Base-by-base conservation (phyloP, 2,888 invertebrate genomes). In the Lydus trimaculatus region DNA sequence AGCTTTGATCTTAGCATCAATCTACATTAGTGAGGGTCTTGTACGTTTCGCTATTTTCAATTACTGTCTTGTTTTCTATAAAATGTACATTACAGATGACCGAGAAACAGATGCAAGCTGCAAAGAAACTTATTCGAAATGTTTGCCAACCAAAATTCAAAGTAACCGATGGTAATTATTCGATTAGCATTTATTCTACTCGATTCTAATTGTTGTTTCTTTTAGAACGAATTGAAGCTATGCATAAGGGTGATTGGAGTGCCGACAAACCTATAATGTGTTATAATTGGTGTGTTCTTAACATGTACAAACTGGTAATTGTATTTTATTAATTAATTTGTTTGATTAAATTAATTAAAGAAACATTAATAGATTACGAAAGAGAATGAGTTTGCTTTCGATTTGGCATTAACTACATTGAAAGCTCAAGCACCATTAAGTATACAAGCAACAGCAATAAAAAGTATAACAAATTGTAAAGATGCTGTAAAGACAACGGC, bases 81-180 rank as follows among this genome's bases (percentile, higher is more conserved):
- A 17, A 43, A 43, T 3, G 17, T 4, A 1, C 25, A 11, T 75
- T 77, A 48, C 52, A 80, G 82, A 79, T 84, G 79, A 75, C 75
- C 13, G 83, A 83, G 68, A 90, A 90, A 66, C 92, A 92, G 83
- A 85, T 92, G 79, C 87, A 82, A 77, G 87, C 89, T 20, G 88
- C 91, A 0, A 88, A 88, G 0, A 90, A 88, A 81, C 85, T 90
- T 78, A 87, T 92, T 84, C 85, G 91, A 61, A 91, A 90, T 78
- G 85, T 89, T 0, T 92, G 92, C 74, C 85, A 88, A 69, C 89
- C 90, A 1, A 92, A 92, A 84, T 87, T 87, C 65, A 89, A 89
- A 75, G 87, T 85, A 8, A 85, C 87, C 58, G 86, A 88, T 73
- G 90, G 91, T 91, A 82, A 85, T 76, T 56, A 31, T 62, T 33